Evolutionary conservation across 2,888 invertebrate species (phyloP), one percentile per base, ranked within the genome.

Genomic region (Rotaria socialis): DNA sequence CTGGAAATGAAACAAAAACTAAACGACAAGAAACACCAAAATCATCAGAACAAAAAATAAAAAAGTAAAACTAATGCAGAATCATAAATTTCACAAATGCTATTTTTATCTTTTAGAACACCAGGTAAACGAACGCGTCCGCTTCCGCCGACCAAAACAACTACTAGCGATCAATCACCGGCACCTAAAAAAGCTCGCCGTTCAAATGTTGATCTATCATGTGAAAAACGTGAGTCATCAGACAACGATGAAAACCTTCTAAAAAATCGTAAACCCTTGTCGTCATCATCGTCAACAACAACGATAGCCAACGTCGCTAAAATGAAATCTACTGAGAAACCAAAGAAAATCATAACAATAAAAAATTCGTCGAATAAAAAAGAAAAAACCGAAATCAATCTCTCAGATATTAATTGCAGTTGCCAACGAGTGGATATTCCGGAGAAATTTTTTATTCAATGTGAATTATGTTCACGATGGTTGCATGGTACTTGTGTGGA

Each of bases 401-500:
- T 47, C 8, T 22, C 80, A 5, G 80, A 80, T 47, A 47, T 80
- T 24, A 47, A 80, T 47, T 80, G 80, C n/a, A 47, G 10, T 11
- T 80, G 80, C 5, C 43, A 80, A 47, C 24, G 47, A 80, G 47
- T 47, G 0, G 47, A 80, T n/a, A n/a, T 47, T 47, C 80, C n/a
- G 1, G 80, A 80, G 19, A 80, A 95, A 91, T 97, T 97, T 92
- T 98, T 97, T 92, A 96, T 99, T 88, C 96, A 96, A 87, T 99
- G 99, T 92, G 97, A 97, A 92, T 93, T 96, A 89, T 99, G 98
- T 91, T 95, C 95, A 90, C 96, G 96, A 91, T 98, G 98, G 97
- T 98, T 96, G 93, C 99, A 99, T 91, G 97, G 97, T 2, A 95
- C 95, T 89, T 99, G 99, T 91, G 96, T 98, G 22, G 95, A 95